Evolutionary conservation across 2,797 vertebrate genomes (phyloP), one percentile per base, ranked within the genome.

Genomic region (Sebastes paucispinis): DNA sequence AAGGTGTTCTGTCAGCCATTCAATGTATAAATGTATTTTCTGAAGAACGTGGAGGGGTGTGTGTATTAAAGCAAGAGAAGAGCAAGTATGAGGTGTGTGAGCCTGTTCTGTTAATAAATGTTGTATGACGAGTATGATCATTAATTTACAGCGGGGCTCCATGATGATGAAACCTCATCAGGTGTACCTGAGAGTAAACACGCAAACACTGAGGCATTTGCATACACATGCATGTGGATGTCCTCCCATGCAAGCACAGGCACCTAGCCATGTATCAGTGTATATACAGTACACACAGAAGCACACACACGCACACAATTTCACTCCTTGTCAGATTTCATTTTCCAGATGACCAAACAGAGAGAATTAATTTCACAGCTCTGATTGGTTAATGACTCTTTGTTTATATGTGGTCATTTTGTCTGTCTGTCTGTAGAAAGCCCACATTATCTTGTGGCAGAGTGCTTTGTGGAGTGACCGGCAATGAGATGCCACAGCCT

Each of bases 311-410:
- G 0, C 39, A 39, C 36, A 64, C 12, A 72, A 80, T 87, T 87
- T 87, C 70, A 29, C 68, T 72, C 85, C 88, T 80, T 91, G 89
- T 93, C 92, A 88, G 82, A 82, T 86, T 87, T 75, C 66, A 91
- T 94, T 91, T 91, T 54, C 68, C 89, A 87, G 81, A 81, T 88
- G 87, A 90, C 83, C 80, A 84, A 91, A 88, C 83, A 91, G 82
- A 86, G 81, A 89, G 93, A 88, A 85, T 80, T 84, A 71, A 93
- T 95, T 94, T 93, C 92, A 92, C 91, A 93, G 90, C 81, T 90
- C 81, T 83, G 88, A 88, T 84, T 91, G 86, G 86, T 91, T 90
- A 88, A 93, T 89, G 85, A 79, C 75, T 87, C 66, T 89, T 84
- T 88, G 86, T 88, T 89, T 91, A 67, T 79, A 62, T 81, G 59